A percentile compares a stretch with the other conserved stretches of the same genome.
These are phyloP conservation scores for Bubo bubo DNA, from an alignment of 2,113 vertebrate species.

Conservation along the genomic window DNA sequence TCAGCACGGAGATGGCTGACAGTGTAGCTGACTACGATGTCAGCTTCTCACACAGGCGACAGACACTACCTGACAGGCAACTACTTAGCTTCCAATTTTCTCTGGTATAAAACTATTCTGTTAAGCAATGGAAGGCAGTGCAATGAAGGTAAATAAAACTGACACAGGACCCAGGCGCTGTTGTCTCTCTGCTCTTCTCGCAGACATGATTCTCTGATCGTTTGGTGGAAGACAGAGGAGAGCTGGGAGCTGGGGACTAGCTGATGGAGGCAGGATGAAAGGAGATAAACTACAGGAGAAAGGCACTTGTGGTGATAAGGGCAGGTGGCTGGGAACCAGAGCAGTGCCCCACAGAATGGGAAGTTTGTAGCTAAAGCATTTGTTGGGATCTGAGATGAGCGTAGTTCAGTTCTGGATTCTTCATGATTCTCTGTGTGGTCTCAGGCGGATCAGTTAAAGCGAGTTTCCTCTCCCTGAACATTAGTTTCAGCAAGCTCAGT, in stretches of 20 bases:
- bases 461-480: neutral
- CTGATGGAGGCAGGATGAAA: neutral
- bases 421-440: neutral
- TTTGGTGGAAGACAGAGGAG: constrained; percentile 7
- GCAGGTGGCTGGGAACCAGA: neutral
- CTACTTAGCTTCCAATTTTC: constrained; percentile 68
- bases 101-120: constrained; percentile 49
- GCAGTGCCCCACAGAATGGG: neutral
- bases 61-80: constrained; percentile 62
- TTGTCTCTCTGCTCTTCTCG: neutral
- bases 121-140: constrained; percentile 45
- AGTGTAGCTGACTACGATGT: constrained; percentile 28
- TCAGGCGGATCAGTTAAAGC: neutral
- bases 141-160: constrained; percentile 61
- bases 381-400: neutral
- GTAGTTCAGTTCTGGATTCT: neutral
- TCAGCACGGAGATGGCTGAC: neutral
- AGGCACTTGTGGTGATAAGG: neutral
- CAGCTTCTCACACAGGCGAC: constrained; percentile 32
- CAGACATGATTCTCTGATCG: neutral
- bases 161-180: neutral
- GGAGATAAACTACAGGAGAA: neutral
- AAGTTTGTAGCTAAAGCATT: neutral
- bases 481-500: neutral
- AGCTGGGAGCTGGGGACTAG: neutral